These are phyloP conservation scores for Lota lota DNA, from an alignment of 2,113 vertebrate genomes.

Conservation along the genomic window DNA sequence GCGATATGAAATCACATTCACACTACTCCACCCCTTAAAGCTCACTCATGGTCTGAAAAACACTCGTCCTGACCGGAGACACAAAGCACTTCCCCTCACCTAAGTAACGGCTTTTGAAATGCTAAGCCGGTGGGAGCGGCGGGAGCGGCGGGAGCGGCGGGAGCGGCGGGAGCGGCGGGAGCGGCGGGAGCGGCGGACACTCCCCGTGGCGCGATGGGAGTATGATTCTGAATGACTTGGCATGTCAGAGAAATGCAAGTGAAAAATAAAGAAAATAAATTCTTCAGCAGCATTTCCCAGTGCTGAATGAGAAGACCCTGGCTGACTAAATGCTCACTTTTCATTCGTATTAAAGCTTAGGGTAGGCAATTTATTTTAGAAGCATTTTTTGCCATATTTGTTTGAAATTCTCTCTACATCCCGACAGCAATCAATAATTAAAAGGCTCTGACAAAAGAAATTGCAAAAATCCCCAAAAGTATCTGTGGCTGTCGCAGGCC, in stretches of 20 bases:
- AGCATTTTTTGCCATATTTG: too few species aligned
- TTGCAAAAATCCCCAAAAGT: too few species aligned
- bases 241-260: not conserved
- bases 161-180: not conserved
- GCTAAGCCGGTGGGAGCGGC: not conserved
- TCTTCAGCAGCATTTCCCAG: not conserved
- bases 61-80: not conserved
- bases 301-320: not conserved
- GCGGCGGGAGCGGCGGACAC: not conserved
- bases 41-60: too few species aligned
- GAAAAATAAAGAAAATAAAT: not conserved
- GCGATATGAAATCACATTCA: constrained; percentile 1
- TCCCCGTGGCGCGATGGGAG: not conserved
- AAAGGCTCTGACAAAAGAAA: too few species aligned
- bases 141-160: not conserved
- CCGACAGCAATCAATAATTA: too few species aligned
- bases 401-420: too few species aligned
- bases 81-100: not conserved
- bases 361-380: not conserved
- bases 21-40: not conserved
- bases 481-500: too few species aligned
- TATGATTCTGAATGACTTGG: not conserved
- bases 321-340: not conserved
- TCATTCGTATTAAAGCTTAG: not conserved
- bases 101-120: constrained; percentile 1